phyloP scores from a whole-genome alignment of 2,797 vertebrate species.

The Lacerta bilineata region DNA sequence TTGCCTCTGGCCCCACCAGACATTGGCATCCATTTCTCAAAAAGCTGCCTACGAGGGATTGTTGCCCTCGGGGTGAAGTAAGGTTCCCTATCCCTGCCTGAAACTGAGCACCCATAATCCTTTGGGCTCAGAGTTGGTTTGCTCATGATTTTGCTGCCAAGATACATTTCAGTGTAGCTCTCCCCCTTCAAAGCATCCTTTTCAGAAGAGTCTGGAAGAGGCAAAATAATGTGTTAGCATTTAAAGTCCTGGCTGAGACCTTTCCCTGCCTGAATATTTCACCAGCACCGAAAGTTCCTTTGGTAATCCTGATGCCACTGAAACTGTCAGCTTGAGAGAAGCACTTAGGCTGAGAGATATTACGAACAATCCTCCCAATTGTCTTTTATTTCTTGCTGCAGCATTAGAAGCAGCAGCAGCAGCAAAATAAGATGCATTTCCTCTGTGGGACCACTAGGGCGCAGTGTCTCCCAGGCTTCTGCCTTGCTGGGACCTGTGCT shows the following conservation, averaged over 20 bases:
- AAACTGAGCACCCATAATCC: not conserved
- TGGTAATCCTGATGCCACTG: conserved; percentile 34
- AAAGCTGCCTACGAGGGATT: no score
- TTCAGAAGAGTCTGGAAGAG: not conserved
- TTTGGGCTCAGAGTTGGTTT: no score
- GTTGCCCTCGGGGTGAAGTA: no score
- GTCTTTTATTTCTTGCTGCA: not conserved
- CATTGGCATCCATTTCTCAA: no score
- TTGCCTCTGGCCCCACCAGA: no score
- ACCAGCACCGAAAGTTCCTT: conserved; percentile 1
- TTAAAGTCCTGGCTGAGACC: conserved; percentile 40
- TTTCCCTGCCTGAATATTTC: conserved; percentile 4
- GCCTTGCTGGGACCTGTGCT: not conserved
- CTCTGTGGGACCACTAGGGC: conserved; percentile 60
- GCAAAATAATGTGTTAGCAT: not conserved
- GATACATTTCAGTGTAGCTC: not conserved
- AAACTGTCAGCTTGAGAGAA: conserved; percentile 48
- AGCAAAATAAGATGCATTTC: fast-evolving
- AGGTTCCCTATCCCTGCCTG: no score
- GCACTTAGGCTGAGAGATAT: fast-evolving
- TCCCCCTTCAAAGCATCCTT: not conserved
- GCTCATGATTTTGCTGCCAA: not conserved
- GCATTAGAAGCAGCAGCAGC: not conserved
- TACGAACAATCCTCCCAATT: not conserved
- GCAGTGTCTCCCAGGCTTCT: conserved; percentile 54